A percentile compares a stretch with the other conserved stretches of the same genome.
Evolutionary conservation across 2,888 invertebrate genomes (phyloP).

Genomic region (Amaurobius ferox): DNA sequence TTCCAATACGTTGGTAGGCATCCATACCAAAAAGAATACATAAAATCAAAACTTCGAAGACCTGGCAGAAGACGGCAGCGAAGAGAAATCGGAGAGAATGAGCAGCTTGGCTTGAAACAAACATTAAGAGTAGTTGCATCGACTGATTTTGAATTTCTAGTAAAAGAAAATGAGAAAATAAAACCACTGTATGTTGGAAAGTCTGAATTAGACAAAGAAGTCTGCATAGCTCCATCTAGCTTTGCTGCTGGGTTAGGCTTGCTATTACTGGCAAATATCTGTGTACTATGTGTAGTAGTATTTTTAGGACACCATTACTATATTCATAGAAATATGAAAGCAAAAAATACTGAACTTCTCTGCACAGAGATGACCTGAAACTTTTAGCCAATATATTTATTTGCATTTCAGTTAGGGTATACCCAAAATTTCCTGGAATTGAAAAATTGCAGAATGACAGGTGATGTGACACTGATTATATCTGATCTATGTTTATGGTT

Average conservation of each 20-base stretch:
- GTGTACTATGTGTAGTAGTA: conserved; percentile 71
- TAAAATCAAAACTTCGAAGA: conserved; percentile 65
- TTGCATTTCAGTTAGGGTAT: too few species aligned
- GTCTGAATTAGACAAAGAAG: conserved; percentile 66
- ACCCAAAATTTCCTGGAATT: too few species aligned
- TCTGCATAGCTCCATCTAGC: conserved; percentile 73
- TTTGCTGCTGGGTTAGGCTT: conserved; percentile 70
- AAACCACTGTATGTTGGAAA: conserved; percentile 63
- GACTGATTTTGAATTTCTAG: conserved; percentile 91
- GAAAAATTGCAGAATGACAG: too few species aligned
- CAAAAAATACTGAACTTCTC: conserved; percentile 41
- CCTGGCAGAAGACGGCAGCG: conserved; percentile 72
- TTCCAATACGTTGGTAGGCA: conserved; percentile 18
- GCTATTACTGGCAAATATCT: conserved; percentile 50
- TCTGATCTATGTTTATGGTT: too few species aligned
- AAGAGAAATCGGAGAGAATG: conserved; percentile 68
- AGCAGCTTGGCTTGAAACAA: conserved; percentile 86
- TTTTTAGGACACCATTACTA: conserved; percentile 60
- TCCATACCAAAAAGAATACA: conserved; percentile 49
- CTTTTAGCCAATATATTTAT: too few species aligned
- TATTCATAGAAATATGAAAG: conserved; percentile 39
- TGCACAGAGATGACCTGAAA: conserved; percentile 47
- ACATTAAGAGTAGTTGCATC: conserved; percentile 94
- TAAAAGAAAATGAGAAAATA: conserved; percentile 72
- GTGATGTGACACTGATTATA: too few species aligned